These are phyloP conservation scores for Glossosoma conforme DNA, from an alignment of 1,140 invertebrate genomes.

Conservation along the genomic window DNA sequence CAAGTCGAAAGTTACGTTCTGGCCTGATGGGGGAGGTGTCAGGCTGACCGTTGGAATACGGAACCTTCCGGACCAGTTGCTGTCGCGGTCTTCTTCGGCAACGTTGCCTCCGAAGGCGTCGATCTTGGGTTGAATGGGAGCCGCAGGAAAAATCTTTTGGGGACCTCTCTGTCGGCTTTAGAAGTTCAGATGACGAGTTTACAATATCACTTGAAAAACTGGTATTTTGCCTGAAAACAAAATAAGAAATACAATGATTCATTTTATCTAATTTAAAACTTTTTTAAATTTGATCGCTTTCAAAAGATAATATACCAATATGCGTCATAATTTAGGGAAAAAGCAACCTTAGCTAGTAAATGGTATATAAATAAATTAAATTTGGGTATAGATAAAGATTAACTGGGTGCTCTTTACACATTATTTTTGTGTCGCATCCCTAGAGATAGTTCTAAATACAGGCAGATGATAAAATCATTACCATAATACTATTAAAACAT, in stretches of 20 bases:
- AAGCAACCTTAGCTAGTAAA: no score
- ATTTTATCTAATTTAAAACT: neutral
- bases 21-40: constrained; percentile 17
- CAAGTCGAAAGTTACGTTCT: constrained; percentile 21
- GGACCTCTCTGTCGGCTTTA: neutral
- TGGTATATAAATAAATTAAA: no score
- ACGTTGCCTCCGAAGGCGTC: neutral
- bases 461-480: no score
- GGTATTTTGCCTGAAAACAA: constrained; percentile 3
- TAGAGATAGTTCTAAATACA: no score
- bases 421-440: no score
- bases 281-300: neutral
- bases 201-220: constrained; percentile 1
- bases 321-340: no score
- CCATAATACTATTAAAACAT: no score
- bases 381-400: no score
- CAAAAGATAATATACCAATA: no score
- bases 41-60: constrained; percentile 22
- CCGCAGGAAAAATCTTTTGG: no score
- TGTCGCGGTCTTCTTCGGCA: neutral
- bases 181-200: neutral
- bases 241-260: neutral
- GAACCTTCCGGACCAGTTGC: constrained; percentile 16
- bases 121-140: constrained; percentile 16
- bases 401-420: no score